A percentile compares a stretch with the other conserved stretches of the same genome.
phyloP scores from a whole-genome alignment of 2,113 vertebrate species.

The Strix uralensis region DNA sequence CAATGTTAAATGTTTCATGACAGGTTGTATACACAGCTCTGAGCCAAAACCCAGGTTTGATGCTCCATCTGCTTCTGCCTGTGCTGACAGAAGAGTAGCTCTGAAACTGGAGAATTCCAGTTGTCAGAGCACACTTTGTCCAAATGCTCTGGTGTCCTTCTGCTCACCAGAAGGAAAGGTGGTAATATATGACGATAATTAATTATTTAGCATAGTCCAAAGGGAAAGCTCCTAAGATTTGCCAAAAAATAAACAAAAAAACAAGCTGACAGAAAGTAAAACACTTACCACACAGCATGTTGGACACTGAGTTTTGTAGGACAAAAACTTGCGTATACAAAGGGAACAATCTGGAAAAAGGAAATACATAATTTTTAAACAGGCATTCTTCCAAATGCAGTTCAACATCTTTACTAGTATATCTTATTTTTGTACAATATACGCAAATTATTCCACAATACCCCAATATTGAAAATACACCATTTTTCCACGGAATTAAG shows the following conservation, averaged over 20 bases:
- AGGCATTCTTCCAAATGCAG: background rate
- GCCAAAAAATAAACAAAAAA: background rate
- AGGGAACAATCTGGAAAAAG: conserved; percentile 89
- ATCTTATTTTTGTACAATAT: background rate
- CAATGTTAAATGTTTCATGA: rapidly evolving
- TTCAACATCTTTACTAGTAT: background rate
- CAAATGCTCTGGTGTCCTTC: background rate
- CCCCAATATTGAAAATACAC: background rate
- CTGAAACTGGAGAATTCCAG: background rate
- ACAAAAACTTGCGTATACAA: conserved; percentile 93
- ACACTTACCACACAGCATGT: conserved; percentile 89
- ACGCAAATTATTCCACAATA: background rate
- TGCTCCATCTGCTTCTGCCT: background rate
- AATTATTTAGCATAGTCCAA: background rate
- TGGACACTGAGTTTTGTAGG: conserved; percentile 91
- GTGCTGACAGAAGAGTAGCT: background rate
- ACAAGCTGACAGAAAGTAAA: background rate
- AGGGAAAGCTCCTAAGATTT: background rate
- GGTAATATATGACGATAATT: background rate
- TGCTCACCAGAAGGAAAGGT: background rate
- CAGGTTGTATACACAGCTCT: rapidly evolving
- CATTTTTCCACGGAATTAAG: background rate
- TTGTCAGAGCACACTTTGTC: background rate
- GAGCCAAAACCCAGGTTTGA: background rate
- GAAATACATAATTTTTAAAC: background rate